Evolutionary conservation across 2,797 vertebrate genomes (phyloP), one percentile per base, ranked within the genome.

Genomic region (Triplophysa yarkandensis): DNA sequence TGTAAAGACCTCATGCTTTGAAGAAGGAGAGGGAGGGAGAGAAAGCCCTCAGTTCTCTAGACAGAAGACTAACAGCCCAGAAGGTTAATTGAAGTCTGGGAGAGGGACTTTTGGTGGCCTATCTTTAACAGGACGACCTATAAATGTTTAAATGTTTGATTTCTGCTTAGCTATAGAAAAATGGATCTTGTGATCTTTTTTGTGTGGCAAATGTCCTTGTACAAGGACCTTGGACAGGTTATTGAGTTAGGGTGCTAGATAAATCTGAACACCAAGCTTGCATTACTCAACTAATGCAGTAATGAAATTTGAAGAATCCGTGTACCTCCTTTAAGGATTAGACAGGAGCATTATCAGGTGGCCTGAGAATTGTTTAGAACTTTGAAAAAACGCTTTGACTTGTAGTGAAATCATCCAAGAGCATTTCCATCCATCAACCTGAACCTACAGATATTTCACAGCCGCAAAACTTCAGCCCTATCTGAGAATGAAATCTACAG

Each of bases 401-500:
- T 70, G 27, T 10, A 66, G 71, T 11, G 68, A 32, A 79, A 72
- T 68, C 83, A 79, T 89, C 84, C 87, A 80, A 83, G 79, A 76
- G 72, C 72, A 68, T 70, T 79, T 46, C 73, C 84, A 87, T 88
- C 85, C 77, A 89, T 89, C 86, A 85, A 77, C 71, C 82, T 87
- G 86, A 87, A 87, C 89, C 85, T 85, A 77, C 86, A 74, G 83
- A 76, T 87, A 90, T 88, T 86, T 84, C 81, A 85, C 72, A 79
- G 84, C 84, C 82, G 76, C 81, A 73, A 75, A 85, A 87, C 86
- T 89, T 89, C 85, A 81, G 82, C 86, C 76, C 86, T 89, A 90
- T 90, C 90, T 87, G 84, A 85, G 86, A 90, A 89, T 90, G 82
- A 92, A 94, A 91, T 90, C 88, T 90, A 88, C 73, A 87, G 87